Base-by-base conservation (phyloP, 53 echinoderm and acorn worm genomes). In the Henricia sp. region DNA sequence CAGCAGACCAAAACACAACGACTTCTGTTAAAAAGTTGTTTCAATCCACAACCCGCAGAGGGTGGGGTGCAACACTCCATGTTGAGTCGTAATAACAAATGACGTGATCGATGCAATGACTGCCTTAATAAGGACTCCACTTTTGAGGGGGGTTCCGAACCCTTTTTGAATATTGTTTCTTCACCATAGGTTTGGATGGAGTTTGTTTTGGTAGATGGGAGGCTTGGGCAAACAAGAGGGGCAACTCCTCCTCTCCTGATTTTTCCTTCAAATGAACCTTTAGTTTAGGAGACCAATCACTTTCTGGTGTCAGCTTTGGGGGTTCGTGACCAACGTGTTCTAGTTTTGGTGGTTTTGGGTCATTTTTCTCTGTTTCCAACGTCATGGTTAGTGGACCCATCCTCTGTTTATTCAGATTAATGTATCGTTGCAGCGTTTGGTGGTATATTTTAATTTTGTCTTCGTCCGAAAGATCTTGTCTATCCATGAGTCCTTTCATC, bases 371-470 rank as follows among this genome's bases (percentile, higher is more conserved):
- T 16, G n/a, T 55, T 11, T 77, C 70, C 0, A 90, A 36, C 2
- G 34, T 70, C 66, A 82, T 75, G 17, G 86, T 42, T 26, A 90
- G 40, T 3, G 86, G 86, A 56, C 54, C 64, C 30, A 67, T 86
- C 26, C 71, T 68, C 37, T 74, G 64, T 42, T 74, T 82, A 53
- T 86, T 74, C 16, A 90, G 8, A 3, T 50, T 68, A 4, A 90
- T 82, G 59, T 90, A 90, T 9, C 90, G 36, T 17, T 40, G 50
- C 32, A 90, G 67, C 4, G 82, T 69, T 37, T 90, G 90, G 50
- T 90, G 71, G 65, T 90, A 90, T 13, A 90, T 66, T 35, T 90
- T 85, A 0, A 82, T 24, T 65, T 85, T 85, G 14, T 90, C 86
- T 3, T 82, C 84, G 24, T 84, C 52, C 3, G 82, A 35, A 35